These are phyloP conservation scores for Cephalopholis sonnerati DNA, from an alignment of 2,113 vertebrate species.

Conservation along the genomic window DNA sequence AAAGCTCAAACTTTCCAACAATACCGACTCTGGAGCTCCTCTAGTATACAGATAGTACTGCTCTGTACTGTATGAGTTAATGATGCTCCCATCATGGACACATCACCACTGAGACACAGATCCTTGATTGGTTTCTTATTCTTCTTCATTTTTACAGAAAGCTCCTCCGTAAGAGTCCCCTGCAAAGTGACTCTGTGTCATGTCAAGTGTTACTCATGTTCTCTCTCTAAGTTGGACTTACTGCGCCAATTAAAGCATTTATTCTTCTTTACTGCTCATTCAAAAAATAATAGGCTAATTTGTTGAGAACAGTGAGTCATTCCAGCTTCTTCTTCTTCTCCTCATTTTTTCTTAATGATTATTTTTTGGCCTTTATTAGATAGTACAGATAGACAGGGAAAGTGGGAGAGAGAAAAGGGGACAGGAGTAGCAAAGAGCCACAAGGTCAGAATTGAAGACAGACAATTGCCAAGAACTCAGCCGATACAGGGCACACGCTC, in stretches of 20 bases:
- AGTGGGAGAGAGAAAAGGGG: too few relatives aligned
- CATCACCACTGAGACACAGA: not conserved
- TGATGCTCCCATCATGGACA: not conserved
- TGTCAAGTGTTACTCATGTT: not conserved
- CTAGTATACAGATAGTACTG: not conserved
- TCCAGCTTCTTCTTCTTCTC: not conserved
- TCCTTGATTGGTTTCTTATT: not conserved
- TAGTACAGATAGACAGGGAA: too few relatives aligned
- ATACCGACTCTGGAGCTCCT: not conserved
- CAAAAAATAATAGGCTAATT: not conserved
- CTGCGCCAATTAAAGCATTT: not conserved
- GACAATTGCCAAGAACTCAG: too few relatives aligned
- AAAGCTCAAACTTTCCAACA: slow-evolving; percentile 53
- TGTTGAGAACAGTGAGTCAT: not conserved
- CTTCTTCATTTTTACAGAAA: not conserved
- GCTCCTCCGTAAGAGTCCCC: not conserved
- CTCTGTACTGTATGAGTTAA: not conserved
- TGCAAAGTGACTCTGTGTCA: not conserved
- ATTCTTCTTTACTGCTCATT: not conserved
- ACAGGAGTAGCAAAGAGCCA: too few relatives aligned
- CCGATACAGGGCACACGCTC: too few relatives aligned
- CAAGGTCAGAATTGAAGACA: too few relatives aligned
- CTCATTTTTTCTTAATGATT: not conserved
- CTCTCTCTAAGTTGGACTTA: not conserved
- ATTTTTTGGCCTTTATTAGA: too few relatives aligned